Evolutionary conservation across 1,140 invertebrate species (phyloP), one percentile per base, ranked within the genome.

Genomic region (Drosophila nigromelanica): DNA sequence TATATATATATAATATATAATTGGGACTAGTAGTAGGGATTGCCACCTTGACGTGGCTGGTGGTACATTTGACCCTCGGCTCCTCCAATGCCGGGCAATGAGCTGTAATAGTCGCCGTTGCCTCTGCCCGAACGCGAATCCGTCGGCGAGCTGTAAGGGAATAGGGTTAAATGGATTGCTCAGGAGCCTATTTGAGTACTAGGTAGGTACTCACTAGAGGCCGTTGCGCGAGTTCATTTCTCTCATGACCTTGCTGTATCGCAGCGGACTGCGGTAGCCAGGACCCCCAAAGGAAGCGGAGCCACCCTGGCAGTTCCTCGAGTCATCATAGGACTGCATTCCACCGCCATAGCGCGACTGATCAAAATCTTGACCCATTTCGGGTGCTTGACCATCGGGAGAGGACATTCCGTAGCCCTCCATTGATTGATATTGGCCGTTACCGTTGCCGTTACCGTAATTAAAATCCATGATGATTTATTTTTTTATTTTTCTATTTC

Each of bases 191-290:
- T 6, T 24, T 12, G 4, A 2, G 0, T 24, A 5, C 11, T 1
- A 8, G 1, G n/a, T n/a, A n/a, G 4, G 18, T 6, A 27, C 83
- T 56, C 18, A 87, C 82, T 87, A 89, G 12, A 87, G 76, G 2
- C 82, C 82, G 24, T 87, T 87, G 43, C 82, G 82, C 0, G 82
- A 87, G 51, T 89, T 87, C 83, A 87, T 87, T 21, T 89, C 82
- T 2, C 61, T 56, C 5, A 87, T 27, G 1, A 71, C 52, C 12
- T 83, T 89, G 14, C 15, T 54, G 61, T 87, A 89, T 2, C 82
- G 76, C 37, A 87, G 30, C 1, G 82, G 63, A 40, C 82, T 89
- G 27, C 82, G 82, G 48, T 87, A 87, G 0, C 82, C 82, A 3
- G 82, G 61, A 6, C 82, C 82, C 1, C 82, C 82, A 8, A 58